Conservation (phyloP, 2,888 invertebrate species). For the Eugnorisma glareosa region DNA sequence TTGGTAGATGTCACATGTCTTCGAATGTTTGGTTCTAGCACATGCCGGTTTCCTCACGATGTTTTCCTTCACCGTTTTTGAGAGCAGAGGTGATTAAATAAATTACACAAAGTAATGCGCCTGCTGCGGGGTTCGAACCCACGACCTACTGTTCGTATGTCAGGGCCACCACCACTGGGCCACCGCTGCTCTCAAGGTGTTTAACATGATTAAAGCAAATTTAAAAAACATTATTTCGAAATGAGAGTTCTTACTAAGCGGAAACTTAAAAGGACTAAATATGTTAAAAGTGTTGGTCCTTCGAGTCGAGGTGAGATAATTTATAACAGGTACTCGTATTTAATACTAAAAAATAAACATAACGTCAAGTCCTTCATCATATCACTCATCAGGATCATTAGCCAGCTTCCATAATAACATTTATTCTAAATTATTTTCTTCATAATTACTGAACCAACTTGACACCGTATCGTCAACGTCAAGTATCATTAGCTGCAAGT, state of each 20-base stretch:
- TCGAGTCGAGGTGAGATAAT: not conserved
- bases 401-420: constrained; percentile 16
- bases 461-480: constrained; percentile 75
- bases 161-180: too few species aligned
- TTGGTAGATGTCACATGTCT: too few species aligned
- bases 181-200: too few species aligned
- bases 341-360: constrained; percentile 5
- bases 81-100: too few species aligned
- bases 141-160: too few species aligned
- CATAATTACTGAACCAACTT: constrained; percentile 59
- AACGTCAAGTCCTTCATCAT: not conserved
- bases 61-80: too few species aligned
- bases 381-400: constrained; percentile 46
- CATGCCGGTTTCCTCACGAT: too few species aligned
- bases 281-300: not conserved
- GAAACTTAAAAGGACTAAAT: not conserved
- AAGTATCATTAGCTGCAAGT: constrained; percentile 75
- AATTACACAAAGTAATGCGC: too few species aligned
- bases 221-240: not conserved
- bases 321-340: not conserved
- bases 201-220: too few species aligned
- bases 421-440: constrained; percentile 41
- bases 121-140: too few species aligned
- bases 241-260: not conserved
- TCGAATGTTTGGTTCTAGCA: too few species aligned